Percentiles rank a stretch among this genome's conserved stretches.
Conservation (phyloP, 2,888 invertebrate genomes). For the Monopis laevigella region DNA sequence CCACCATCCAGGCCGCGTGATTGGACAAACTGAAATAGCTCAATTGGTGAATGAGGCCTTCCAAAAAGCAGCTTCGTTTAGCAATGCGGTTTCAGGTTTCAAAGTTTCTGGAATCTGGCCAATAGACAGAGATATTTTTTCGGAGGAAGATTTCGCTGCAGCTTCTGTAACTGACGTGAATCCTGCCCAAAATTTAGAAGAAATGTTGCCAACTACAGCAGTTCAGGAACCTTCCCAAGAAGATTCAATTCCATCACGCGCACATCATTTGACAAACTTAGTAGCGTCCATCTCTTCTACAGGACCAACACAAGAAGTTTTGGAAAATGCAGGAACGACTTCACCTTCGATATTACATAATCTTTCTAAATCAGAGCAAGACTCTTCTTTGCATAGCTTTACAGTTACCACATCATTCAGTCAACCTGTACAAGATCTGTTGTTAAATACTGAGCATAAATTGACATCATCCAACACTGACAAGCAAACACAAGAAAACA, state of each 20-base stretch:
- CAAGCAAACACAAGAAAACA: conserved; percentile 12
- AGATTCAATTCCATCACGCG: conserved; percentile 8
- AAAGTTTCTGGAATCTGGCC: conserved; percentile 20
- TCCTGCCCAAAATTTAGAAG: conserved; percentile 5
- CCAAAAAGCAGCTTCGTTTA: conserved; percentile 16
- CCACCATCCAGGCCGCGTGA: conserved; percentile 17
- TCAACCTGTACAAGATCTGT: conserved; percentile 5
- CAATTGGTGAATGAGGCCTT: conserved; percentile 16
- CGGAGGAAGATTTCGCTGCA: conserved; percentile 18
- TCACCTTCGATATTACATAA: conserved; percentile 9
- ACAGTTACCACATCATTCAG: conserved; percentile 11
- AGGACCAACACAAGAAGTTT: conserved; percentile 7
- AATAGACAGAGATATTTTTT: conserved; percentile 16
- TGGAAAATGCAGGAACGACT: conserved; percentile 8
- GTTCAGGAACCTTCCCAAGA: conserved; percentile 10
- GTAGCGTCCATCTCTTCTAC: conserved; percentile 10
- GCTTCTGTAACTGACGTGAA: conserved; percentile 16
- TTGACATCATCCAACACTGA: conserved; percentile 12
- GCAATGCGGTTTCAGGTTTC: conserved; percentile 19
- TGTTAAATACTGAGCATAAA: conserved; percentile 7
- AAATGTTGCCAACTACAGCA: conserved; percentile 11
- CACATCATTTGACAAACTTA: conserved; percentile 11
- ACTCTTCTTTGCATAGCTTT: conserved; percentile 11
- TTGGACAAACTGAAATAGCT: conserved; percentile 17
- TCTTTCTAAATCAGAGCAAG: conserved; percentile 7